These are phyloP conservation scores for Cololabis saira DNA, from an alignment of 2,113 vertebrate species.

Conservation along the genomic window DNA sequence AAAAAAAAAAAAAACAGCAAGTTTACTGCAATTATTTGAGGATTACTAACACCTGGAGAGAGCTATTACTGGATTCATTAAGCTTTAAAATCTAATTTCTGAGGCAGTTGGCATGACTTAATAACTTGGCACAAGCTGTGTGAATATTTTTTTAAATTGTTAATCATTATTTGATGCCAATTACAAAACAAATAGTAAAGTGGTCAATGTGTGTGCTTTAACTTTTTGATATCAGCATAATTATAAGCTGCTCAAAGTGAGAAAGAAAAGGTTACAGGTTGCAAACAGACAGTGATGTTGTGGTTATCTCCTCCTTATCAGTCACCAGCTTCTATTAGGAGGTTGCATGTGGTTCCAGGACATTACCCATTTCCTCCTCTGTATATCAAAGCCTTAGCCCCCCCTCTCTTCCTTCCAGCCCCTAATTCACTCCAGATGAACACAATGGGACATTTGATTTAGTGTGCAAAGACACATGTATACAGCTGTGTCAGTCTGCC, in stretches of 20 bases:
- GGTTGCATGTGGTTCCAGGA: constrained; percentile 76
- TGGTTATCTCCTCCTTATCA: constrained; percentile 72
- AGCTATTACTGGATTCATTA: constrained; percentile 19
- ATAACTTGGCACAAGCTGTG: neutral
- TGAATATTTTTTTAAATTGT: constrained; percentile 5
- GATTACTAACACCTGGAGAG: constrained; percentile 2
- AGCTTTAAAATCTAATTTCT: constrained; percentile 20
- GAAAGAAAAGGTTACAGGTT: constrained; percentile 30
- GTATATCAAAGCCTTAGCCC: constrained; percentile 73
- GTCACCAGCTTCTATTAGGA: constrained; percentile 74
- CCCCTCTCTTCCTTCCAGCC: constrained; percentile 40
- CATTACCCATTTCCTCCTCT: constrained; percentile 80
- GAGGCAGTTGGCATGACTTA: neutral
- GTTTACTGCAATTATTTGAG: neutral
- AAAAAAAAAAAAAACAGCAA: constrained; percentile 7
- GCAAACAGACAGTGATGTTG: constrained; percentile 52
- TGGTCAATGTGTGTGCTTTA: neutral
- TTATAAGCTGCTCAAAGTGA: constrained; percentile 17
- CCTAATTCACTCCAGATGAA: constrained; percentile 80
- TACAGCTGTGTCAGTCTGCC: constrained; percentile 73
- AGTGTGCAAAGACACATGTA: constrained; percentile 75
- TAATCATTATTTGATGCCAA: constrained; percentile 13
- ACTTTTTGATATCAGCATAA: neutral
- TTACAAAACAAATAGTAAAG: neutral
- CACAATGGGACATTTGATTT: constrained; percentile 80